These are phyloP conservation scores for Eupeodes luniger DNA, from an alignment of 2,888 invertebrate species.

Conservation along the genomic window DNA sequence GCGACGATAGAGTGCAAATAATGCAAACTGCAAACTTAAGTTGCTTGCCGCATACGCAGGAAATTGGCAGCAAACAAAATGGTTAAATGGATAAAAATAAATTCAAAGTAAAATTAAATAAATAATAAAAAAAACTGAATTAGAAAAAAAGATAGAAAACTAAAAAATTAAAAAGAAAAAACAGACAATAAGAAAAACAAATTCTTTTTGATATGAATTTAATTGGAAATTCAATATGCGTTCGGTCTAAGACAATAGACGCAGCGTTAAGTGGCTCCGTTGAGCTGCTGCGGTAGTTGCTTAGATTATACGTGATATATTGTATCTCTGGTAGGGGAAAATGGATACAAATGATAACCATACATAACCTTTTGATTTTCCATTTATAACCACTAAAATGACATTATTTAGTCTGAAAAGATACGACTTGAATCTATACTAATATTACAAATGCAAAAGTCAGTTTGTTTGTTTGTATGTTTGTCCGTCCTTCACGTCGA, in stretches of 20 bases:
- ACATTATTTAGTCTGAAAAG: too few species aligned
- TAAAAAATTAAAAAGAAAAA: neutral
- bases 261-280: conserved; percentile 56
- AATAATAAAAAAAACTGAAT: conserved; percentile 20
- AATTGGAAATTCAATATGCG: conserved; percentile 66
- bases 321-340: conserved; percentile 15
- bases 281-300: conserved; percentile 16
- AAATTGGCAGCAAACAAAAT: conserved; percentile 70
- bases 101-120: conserved; percentile 37
- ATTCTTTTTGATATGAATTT: conserved; percentile 28
- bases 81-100: conserved; percentile 68
- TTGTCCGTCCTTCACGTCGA: too few species aligned
- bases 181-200: neutral
- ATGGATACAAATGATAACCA: neutral
- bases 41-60: conserved; percentile 66
- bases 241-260: conserved; percentile 70
- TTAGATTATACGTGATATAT: conserved; percentile 29
- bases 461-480: too few species aligned
- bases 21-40: conserved; percentile 28
- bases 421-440: too few species aligned
- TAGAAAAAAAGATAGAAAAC: conserved; percentile 30
- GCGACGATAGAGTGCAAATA: conserved; percentile 6
- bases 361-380: too few species aligned
- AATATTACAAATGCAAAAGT: too few species aligned
- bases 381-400: too few species aligned